Conservation (phyloP, 2,113 vertebrate genomes). For the Pachypanchax playfairii region DNA sequence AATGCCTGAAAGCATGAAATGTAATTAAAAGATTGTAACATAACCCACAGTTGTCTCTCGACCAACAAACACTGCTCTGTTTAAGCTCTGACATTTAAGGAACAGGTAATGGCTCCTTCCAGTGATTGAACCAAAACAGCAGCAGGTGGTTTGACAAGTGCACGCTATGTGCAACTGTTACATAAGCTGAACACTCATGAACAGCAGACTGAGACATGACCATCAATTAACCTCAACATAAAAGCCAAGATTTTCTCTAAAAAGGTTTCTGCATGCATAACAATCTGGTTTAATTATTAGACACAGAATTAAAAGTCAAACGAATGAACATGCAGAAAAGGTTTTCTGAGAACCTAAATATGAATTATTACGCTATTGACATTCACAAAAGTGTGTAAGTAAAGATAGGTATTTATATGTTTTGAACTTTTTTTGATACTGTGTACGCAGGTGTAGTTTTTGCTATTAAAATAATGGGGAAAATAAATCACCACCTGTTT, state of each 20-base stretch:
- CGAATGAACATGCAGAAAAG: not conserved
- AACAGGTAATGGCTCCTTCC: not conserved
- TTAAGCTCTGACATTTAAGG: constrained; percentile 16
- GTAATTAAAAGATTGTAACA: not conserved
- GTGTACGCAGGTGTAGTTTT: not conserved
- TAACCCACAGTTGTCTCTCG: not conserved
- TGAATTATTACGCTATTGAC: not conserved
- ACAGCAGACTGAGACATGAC: constrained; percentile 8
- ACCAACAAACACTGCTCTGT: not conserved
- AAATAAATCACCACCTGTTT: not conserved
- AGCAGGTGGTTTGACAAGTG: constrained; percentile 31
- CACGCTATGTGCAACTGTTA: constrained; percentile 2
- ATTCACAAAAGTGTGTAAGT: not conserved
- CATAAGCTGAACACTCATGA: not conserved
- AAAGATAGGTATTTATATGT: not conserved
- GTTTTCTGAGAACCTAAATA: not conserved
- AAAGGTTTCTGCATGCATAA: constrained; percentile 37
- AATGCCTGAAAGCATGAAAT: not conserved
- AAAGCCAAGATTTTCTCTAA: constrained; percentile 25
- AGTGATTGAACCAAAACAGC: constrained; percentile 3
- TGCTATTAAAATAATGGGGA: too few species aligned
- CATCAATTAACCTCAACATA: constrained; percentile 45
- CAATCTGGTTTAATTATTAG: constrained; percentile 10
- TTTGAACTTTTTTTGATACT: not conserved
- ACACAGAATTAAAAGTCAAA: constrained; percentile 24